Base-by-base conservation (phyloP, 2,113 vertebrate genomes). In the Scortum barcoo region DNA sequence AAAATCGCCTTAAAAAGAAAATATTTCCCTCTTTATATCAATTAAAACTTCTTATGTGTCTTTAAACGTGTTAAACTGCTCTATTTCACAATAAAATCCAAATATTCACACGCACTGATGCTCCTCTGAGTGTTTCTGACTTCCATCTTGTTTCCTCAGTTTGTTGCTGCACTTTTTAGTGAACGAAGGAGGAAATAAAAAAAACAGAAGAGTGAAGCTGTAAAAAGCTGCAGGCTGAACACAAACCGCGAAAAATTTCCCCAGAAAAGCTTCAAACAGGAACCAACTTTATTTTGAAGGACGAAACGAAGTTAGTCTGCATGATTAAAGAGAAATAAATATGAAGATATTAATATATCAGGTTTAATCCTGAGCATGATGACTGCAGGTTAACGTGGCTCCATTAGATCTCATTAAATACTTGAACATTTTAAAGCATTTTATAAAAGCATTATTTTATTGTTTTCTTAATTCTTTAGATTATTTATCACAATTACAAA, bases 151-250 rank as follows among this genome's bases (percentile, higher is more conserved):
- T 16, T 56, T 57, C 26, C 13, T 17, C 54, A 50, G 33, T 36
- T 6, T 36, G 33, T 36, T 36, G 42, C 42, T 14, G 42, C 28
- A 22, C 33, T 9, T 12, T 17, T 30, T 26, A 38, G 42, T 42
- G 1, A 30, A 19, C 6, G 3, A 6, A 17, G 62, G 40, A 14
- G 4, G 7, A 10, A 17, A 11, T 3, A 36, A 36, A 36, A 3
- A 36, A 36, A 6, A 36, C 33, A 67, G 38, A 40, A 9, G 50
- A 61, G 10, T 42, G 44, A 56, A 46, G 57, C 67, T 71, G 57
- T 63, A 16, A 20, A 57, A 16, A n/a, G 46, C 76, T 9, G 65
- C 54, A 28, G 76, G 58, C 58, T 16, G 13, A 57, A 38, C 68
- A n/a, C 38, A 9, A 28, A 48, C 38, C 42, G 62, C 53, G 22